phyloP scores from a whole-genome alignment of 2,888 invertebrate species.

The Dolichopus griseipennis region DNA sequence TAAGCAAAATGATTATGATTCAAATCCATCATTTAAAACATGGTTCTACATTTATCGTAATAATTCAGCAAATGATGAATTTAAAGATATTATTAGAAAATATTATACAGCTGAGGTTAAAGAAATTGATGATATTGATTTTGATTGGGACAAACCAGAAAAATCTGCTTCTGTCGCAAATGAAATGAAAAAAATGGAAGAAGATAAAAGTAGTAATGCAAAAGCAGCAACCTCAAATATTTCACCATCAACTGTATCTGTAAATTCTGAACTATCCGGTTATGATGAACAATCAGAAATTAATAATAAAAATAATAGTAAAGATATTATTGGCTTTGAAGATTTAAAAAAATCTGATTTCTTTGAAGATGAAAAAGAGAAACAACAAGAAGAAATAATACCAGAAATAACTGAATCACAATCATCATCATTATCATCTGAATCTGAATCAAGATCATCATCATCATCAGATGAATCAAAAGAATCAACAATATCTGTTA shows the following conservation, averaged over 20 bases:
- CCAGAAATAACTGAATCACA: neutral
- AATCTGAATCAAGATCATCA: neutral
- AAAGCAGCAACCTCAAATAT: neutral
- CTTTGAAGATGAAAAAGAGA: slow-evolving; percentile 15
- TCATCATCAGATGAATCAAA: neutral
- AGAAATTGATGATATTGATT: slow-evolving; percentile 36
- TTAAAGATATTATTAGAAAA: slow-evolving; percentile 50
- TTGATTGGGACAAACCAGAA: slow-evolving; percentile 34
- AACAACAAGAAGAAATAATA: neutral
- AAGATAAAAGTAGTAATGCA: neutral
- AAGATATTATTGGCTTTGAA: slow-evolving; percentile 41
- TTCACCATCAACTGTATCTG: neutral
- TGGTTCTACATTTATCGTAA: slow-evolving; percentile 61
- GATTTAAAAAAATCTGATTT: slow-evolving; percentile 34
- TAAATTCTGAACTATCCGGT: slow-evolving; percentile 15
- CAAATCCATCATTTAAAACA: slow-evolving; percentile 54
- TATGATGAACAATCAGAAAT: slow-evolving; percentile 25
- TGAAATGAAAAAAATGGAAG: neutral
- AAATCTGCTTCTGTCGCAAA: slow-evolving; percentile 15
- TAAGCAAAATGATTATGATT: slow-evolving; percentile 26
- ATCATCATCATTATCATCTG: neutral
- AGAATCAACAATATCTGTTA: neutral
- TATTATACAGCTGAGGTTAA: slow-evolving; percentile 56
- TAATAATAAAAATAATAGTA: slow-evolving; percentile 34
- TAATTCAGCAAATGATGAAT: slow-evolving; percentile 52